Percentiles rank a stretch among this genome's conserved stretches.
phyloP scores from a whole-genome alignment of 2,113 vertebrate genomes.

The Prolemur simus region DNA sequence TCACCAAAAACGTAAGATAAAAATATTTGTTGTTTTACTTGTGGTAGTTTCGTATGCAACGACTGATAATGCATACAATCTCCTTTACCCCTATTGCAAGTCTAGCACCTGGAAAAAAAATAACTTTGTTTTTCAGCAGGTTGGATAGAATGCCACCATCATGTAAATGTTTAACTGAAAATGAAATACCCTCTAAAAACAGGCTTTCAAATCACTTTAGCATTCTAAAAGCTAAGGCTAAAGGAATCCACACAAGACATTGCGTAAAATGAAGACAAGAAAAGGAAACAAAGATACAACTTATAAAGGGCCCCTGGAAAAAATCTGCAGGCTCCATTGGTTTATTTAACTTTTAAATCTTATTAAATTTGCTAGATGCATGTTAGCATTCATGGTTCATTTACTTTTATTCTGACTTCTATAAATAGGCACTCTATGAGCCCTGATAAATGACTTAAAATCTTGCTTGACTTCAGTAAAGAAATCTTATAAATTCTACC shows the following conservation, averaged over 20 bases:
- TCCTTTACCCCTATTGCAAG: slow-evolving; percentile 2
- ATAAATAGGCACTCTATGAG: slow-evolving; percentile 54
- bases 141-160: neutral
- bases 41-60: neutral
- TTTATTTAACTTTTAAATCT: slow-evolving; percentile 72
- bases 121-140: neutral
- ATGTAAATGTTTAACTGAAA: slow-evolving; percentile 15
- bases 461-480: slow-evolving; percentile 55
- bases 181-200: neutral
- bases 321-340: neutral
- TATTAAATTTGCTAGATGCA: slow-evolving; percentile 65
- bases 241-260: neutral
- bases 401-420: slow-evolving; percentile 69
- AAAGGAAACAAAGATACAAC: slow-evolving; percentile 25
- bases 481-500: slow-evolving; percentile 52
- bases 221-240: slow-evolving; percentile 17
- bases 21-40: neutral
- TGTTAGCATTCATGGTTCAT: slow-evolving; percentile 70
- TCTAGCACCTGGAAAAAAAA: neutral
- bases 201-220: neutral
- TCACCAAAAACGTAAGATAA: neutral
- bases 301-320: slow-evolving; percentile 30
- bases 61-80: neutral
- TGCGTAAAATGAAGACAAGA: neutral
- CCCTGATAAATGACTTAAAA: slow-evolving; percentile 66